Base-by-base conservation (phyloP, 2,797 vertebrate species). In the Sphaeramia orbicularis region DNA sequence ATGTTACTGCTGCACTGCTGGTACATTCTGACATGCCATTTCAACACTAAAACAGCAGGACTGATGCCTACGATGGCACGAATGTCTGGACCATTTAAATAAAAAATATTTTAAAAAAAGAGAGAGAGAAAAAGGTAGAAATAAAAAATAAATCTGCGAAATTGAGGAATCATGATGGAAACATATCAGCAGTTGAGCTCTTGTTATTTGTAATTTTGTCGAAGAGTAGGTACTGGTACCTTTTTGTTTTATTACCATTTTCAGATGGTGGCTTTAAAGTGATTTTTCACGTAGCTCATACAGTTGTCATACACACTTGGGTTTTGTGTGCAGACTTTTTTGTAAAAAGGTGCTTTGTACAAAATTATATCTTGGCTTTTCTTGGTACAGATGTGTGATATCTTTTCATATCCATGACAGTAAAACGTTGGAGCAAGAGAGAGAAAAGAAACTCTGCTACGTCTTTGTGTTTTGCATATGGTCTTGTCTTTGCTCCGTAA, bases 401-500 rank as follows among this genome's bases (percentile, higher is more conserved):
- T 96, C 95, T 97, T 97, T 96, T 96, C 95, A 94, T 97, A 96
- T 96, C 94, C 94, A 95, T 94, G 95, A 96, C 94, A 90, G 95
- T 96, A 93, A 97, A 94, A 93, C 95, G 93, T 95, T 95, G 95
- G 95, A 96, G 96, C 95, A 94, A 95, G 94, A 94, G 71, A 72
- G 80, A 88, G 74, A 80, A 85, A 90, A 89, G 80, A 77, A 65
- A 81, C n/a, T n/a, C 87, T 96, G 95, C 94, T 94, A 94, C 84
- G 93, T 97, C 95, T 97, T 94, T 95, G 95, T 98, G 96, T 98
- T 96, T 95, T 96, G 96, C 96, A 95, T 96, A 96, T 96, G 96
- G 96, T 98, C 95, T 95, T 95, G 96, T 98, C 95, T 97, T 96
- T 96, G 96, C 96, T 97, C 96, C 92, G 96, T 98, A 96, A 98